These are phyloP conservation scores for Hylia prasina DNA, from an alignment of 2,113 vertebrate genomes.

Conservation along the genomic window DNA sequence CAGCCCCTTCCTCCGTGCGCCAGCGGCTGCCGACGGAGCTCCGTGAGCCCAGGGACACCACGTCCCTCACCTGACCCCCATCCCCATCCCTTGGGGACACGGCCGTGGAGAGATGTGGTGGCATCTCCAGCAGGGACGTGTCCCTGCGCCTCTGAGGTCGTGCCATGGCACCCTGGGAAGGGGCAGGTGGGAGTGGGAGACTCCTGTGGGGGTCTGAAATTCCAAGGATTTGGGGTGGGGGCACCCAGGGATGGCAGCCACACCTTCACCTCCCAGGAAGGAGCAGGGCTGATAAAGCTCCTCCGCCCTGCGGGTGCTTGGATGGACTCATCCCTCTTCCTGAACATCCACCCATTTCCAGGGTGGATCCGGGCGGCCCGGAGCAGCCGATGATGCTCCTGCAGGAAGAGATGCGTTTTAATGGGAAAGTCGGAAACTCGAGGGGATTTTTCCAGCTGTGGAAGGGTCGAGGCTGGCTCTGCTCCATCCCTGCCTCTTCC, in stretches of 20 bases:
- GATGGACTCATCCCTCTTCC: neutral
- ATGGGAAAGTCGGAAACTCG: neutral
- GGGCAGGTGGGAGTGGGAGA: neutral
- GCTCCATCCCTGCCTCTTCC: neutral
- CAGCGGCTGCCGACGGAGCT: neutral
- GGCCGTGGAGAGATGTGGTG: fast-evolving
- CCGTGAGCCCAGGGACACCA: neutral
- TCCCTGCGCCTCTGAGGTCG: neutral
- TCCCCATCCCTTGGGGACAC: neutral
- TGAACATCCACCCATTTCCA: neutral
- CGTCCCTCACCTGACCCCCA: neutral
- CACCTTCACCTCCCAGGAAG: neutral
- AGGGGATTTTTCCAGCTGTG: neutral
- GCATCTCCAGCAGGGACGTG: fast-evolving
- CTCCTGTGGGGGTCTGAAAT: fast-evolving
- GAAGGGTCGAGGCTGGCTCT: neutral
- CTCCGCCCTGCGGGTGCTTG: neutral
- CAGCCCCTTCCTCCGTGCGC: neutral
- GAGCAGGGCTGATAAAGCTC: neutral
- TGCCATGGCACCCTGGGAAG: fast-evolving
- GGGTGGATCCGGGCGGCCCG: fast-evolving
- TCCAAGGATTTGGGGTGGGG: fast-evolving
- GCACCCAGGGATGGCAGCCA: neutral
- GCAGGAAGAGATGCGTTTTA: neutral
- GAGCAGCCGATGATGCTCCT: neutral